phyloP scores from a whole-genome alignment of 1,140 invertebrate genomes.

The Reticulitermes speratus region DNA sequence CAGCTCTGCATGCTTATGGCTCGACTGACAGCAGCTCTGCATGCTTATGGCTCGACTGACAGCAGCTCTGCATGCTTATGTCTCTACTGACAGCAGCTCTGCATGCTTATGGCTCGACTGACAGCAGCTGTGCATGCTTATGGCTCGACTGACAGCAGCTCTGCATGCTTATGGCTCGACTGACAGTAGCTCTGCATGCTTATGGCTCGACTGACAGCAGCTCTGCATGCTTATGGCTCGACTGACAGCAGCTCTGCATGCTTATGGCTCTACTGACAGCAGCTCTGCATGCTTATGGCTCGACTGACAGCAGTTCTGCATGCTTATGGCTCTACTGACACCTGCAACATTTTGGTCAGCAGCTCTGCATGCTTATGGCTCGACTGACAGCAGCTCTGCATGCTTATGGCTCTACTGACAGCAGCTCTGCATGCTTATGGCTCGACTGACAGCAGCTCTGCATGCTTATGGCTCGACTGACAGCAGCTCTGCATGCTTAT shows the following conservation, averaged over 20 bases:
- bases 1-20: background rate
- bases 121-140: too few species aligned
- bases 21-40: too few species aligned
- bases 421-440: too few species aligned
- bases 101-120: background rate
- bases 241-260: too few species aligned
- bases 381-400: too few species aligned
- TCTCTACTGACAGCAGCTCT: background rate
- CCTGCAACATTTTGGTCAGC: too few species aligned
- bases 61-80: too few species aligned
- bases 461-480: background rate
- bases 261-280: background rate
- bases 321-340: background rate
- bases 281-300: background rate
- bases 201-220: background rate
- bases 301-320: too few species aligned
- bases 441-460: background rate
- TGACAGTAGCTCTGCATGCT: too few species aligned
- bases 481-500: too few species aligned
- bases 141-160: background rate
- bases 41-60: background rate
- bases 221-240: background rate
- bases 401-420: background rate
- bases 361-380: background rate
- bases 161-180: background rate